These are phyloP conservation scores for Furcula furcula DNA, from an alignment of 2,888 invertebrate species.

Conservation along the genomic window DNA sequence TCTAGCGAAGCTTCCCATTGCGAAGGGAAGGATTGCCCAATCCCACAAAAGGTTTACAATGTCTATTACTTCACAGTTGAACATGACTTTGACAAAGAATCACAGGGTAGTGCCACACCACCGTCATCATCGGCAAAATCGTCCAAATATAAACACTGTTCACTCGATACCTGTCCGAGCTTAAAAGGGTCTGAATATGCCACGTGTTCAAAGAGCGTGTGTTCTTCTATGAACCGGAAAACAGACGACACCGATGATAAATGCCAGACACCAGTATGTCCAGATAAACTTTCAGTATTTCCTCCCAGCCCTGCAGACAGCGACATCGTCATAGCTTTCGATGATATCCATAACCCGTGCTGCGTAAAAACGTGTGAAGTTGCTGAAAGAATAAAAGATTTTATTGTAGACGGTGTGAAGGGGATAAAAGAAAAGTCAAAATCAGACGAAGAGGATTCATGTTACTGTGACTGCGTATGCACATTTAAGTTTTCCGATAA, in stretches of 20 bases:
- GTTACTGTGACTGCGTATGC: constrained; percentile 71
- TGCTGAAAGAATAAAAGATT: constrained; percentile 62
- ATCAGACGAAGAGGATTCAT: constrained; percentile 41
- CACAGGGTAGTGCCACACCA: constrained; percentile 23
- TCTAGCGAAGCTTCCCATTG: constrained; percentile 45
- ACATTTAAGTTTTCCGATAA: constrained; percentile 59
- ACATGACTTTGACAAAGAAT: constrained; percentile 45
- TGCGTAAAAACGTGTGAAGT: constrained; percentile 62
- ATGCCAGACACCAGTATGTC: constrained; percentile 44
- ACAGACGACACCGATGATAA: constrained; percentile 15
- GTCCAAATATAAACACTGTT: constrained; percentile 48
- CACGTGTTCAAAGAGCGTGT: constrained; percentile 53
- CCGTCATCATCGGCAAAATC: constrained; percentile 16
- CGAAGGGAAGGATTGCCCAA: constrained; percentile 53
- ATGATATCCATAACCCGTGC: constrained; percentile 62
- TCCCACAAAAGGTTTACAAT: constrained; percentile 44
- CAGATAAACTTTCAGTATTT: constrained; percentile 20
- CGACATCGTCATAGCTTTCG: constrained; percentile 50
- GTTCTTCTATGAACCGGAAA: constrained; percentile 27
- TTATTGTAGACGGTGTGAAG: constrained; percentile 49
- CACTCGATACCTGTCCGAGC: constrained; percentile 49
- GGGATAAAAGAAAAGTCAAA: constrained; percentile 37
- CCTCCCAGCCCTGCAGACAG: constrained; percentile 68
- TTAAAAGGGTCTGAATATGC: constrained; percentile 34
- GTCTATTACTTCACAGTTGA: constrained; percentile 71